Percentiles rank a stretch among this genome's conserved stretches.
phyloP scores from a whole-genome alignment of 2,113 vertebrate genomes.

The Puntigrus tetrazona region DNA sequence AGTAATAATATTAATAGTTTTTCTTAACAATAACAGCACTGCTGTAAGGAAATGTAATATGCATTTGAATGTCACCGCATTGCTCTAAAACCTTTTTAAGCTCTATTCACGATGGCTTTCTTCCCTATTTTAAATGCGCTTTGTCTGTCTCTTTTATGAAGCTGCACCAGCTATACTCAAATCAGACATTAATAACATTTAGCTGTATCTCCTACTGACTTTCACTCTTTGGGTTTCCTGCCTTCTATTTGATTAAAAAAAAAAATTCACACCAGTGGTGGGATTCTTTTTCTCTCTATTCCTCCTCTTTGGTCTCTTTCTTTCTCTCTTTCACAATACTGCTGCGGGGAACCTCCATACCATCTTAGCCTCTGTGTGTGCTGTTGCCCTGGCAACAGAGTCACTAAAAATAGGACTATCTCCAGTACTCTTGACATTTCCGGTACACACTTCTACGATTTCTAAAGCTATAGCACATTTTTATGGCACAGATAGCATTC shows the following conservation, averaged over 20 bases:
- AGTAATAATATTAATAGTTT: no score
- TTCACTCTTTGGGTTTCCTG: conserved; percentile 30
- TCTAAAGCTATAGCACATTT: conserved; percentile 57
- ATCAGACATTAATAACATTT: conserved; percentile 1
- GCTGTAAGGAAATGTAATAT: neutral
- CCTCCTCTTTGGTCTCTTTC: conserved; percentile 26
- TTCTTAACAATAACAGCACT: neutral
- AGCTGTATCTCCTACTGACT: neutral
- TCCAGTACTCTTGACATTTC: conserved; percentile 81
- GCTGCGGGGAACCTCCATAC: conserved; percentile 77
- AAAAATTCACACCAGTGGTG: conserved; percentile 31
- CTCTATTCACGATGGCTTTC: neutral
- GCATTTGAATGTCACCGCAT: neutral
- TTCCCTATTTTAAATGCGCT: neutral
- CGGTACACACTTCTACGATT: conserved; percentile 73
- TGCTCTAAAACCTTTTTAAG: neutral
- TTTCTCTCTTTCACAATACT: conserved; percentile 66
- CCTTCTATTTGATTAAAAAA: conserved; percentile 39
- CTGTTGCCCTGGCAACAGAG: conserved; percentile 80
- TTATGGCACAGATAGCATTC: conserved; percentile 39
- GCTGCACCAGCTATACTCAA: neutral
- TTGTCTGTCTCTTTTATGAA: conserved; percentile 4
- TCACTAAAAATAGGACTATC: conserved; percentile 82
- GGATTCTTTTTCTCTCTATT: conserved; percentile 33
- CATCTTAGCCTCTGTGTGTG: conserved; percentile 73